A percentile compares a stretch with the other conserved stretches of the same genome.
phyloP scores from a whole-genome alignment of 2,797 vertebrate species.

The Linurgus olivaceus region DNA sequence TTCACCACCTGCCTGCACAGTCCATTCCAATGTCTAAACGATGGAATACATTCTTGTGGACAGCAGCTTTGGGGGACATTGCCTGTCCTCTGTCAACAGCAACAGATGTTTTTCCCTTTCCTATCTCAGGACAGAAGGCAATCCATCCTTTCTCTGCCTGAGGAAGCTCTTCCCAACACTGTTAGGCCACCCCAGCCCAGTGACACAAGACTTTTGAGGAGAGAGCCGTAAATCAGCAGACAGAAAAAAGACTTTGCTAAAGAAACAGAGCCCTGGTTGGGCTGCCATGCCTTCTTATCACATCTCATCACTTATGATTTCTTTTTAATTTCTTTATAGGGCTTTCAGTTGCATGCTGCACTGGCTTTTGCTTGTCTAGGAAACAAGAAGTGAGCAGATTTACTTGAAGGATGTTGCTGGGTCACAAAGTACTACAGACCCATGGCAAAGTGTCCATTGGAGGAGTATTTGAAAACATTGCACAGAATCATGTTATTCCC shows the following conservation, averaged over 20 bases:
- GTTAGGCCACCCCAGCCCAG: not conserved
- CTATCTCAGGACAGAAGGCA: not conserved
- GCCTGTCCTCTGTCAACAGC: not conserved
- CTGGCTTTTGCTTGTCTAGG: not conserved
- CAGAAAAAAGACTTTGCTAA: not conserved
- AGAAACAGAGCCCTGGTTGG: fast-evolving
- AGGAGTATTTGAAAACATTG: not conserved
- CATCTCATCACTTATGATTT: not conserved
- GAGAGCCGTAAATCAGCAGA: not conserved
- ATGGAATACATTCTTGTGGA: not conserved
- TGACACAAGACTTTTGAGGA: not conserved
- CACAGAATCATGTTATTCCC: not conserved
- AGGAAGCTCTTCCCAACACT: not conserved
- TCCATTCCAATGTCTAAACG: not conserved
- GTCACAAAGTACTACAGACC: not conserved
- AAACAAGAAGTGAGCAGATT: not conserved
- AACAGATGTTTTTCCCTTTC: not conserved
- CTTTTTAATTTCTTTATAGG: not conserved
- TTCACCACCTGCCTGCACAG: not conserved
- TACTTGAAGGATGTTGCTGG: not conserved
- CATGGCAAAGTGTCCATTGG: not conserved
- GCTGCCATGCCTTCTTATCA: not conserved
- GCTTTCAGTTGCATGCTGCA: not conserved
- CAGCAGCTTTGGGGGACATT: not conserved
- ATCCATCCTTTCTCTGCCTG: not conserved